Evolutionary conservation across 2,113 vertebrate species (phyloP), one percentile per base, ranked within the genome.

Genomic region (Rhegmatorhina hoffmannsi): DNA sequence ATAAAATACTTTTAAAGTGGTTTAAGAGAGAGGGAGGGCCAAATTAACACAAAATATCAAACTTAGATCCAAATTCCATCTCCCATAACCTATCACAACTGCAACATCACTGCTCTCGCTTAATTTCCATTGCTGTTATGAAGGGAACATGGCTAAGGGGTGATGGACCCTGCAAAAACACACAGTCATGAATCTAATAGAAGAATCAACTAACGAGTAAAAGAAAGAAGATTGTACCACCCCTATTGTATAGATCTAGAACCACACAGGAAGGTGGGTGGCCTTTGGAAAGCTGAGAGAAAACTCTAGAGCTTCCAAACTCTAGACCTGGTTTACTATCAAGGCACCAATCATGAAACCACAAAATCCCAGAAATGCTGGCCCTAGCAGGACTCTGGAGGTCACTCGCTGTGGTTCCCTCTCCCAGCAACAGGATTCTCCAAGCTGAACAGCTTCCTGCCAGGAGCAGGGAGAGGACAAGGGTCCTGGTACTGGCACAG

Each of bases 1-100:
- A 28, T 78, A 90, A 95, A 93, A 92, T 91, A 94, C 23, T 94
- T 92, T 77, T 44, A 36, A 84, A 84, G 43, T 47, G 9, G 18
- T 63, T 90, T 79, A 82, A 95, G 52, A 78, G 36, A 55, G 44
- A 86, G 5, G 7, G 40, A 80, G 40, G 47, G 34, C 68, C 86
- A 93, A 93, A 77, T 72, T 36, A 90, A 77, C 26, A 77, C 1
- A 63, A 93, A 90, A 86, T 36, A 74, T 52, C 80, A 74, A 90
- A 74, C 14, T 86, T 66, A 43, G 55, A 74, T 67, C 47, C 52
- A 75, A 76, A 75, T 89, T 92, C 66, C 15, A 19, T 84, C 52
- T 97, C 91, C 76, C 34, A 72, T 67, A 56, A 70, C 80, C 68
- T 21, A 47, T 59, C 47, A 34, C 16, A 93, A 55, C 18, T 5